Percentiles rank a stretch among this genome's conserved stretches.
Conservation (phyloP, 2,797 vertebrate genomes). For the Nannoperca obscura region DNA sequence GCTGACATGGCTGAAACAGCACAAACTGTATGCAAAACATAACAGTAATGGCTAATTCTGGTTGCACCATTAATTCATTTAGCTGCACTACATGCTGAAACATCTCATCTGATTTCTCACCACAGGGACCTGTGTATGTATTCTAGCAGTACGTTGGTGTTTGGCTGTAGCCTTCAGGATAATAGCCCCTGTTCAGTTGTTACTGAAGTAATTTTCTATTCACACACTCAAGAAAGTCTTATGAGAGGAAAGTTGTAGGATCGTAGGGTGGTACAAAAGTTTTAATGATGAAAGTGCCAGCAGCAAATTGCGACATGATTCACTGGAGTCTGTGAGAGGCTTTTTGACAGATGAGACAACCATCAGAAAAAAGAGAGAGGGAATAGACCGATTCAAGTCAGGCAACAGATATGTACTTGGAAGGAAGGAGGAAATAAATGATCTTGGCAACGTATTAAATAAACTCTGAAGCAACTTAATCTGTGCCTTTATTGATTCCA, state of each 20-base stretch:
- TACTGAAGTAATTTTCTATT: constrained; percentile 55
- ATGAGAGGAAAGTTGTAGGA: constrained; percentile 60
- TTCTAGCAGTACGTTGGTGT: constrained; percentile 12
- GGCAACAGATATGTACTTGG: constrained; percentile 21
- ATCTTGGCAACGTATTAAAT: constrained; percentile 26
- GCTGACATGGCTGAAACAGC: background rate
- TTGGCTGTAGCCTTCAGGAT: constrained; percentile 43
- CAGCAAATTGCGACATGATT: constrained; percentile 76
- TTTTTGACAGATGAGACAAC: constrained; percentile 64
- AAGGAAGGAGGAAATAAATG: constrained; percentile 37
- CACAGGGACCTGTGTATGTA: constrained; percentile 14
- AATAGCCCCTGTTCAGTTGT: constrained; percentile 44
- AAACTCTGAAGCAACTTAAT: constrained; percentile 35
- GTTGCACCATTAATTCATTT: constrained; percentile 46
- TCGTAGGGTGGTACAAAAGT: constrained; percentile 61
- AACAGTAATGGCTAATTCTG: constrained; percentile 23
- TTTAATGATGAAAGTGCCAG: constrained; percentile 75
- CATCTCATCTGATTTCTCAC: constrained; percentile 27
- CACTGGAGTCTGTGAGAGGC: constrained; percentile 50
- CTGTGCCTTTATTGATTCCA: constrained; percentile 29
- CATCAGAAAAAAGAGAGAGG: background rate
- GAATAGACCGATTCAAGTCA: constrained; percentile 23
- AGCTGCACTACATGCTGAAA: constrained; percentile 18
- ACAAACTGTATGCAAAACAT: constrained; percentile 17
- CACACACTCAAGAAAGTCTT: constrained; percentile 50